Evolutionary conservation across 2,888 invertebrate genomes (phyloP).

Genomic region (Anarsia innoxiella): DNA sequence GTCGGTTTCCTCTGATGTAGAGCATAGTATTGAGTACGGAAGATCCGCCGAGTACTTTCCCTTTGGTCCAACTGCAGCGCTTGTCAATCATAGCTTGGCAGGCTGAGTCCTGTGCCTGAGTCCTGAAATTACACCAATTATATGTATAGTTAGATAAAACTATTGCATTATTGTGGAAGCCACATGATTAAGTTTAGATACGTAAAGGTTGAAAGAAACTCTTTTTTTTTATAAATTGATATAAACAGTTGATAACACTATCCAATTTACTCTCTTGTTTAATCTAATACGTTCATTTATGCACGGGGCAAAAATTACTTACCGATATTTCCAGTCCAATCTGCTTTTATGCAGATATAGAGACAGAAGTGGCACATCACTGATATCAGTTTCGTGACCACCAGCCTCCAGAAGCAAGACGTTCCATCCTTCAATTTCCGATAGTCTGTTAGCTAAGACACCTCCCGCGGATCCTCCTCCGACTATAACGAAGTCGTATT

Average conservation of each 20-base stretch:
- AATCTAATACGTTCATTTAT: too few relatives aligned
- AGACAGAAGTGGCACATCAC: conserved; percentile 90
- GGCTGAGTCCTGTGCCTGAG: conserved; percentile 87
- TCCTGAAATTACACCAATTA: conserved; percentile 77
- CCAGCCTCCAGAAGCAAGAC: conserved; percentile 89
- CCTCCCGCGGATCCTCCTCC: conserved; percentile 91
- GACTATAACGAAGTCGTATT: conserved; percentile 88
- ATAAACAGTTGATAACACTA: too few relatives aligned
- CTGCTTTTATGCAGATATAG: conserved; percentile 92
- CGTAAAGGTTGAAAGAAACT: too few relatives aligned
- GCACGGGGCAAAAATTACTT: too few relatives aligned
- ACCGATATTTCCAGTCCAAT: conserved; percentile 93
- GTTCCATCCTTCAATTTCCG: conserved; percentile 86
- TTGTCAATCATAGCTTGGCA: conserved; percentile 91
- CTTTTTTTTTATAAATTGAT: too few relatives aligned
- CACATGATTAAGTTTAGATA: too few relatives aligned
- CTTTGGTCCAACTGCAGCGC: conserved; percentile 91
- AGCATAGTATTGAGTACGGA: conserved; percentile 94
- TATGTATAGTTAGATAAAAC: too few relatives aligned
- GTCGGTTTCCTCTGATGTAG: conserved; percentile 89
- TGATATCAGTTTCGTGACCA: conserved; percentile 90
- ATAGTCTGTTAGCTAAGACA: conserved; percentile 86
- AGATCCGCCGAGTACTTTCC: conserved; percentile 91
- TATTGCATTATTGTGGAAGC: too few relatives aligned
- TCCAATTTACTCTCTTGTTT: too few relatives aligned